phyloP scores from a whole-genome alignment of 1,140 invertebrate species.

The Parapsyche elsis region DNA sequence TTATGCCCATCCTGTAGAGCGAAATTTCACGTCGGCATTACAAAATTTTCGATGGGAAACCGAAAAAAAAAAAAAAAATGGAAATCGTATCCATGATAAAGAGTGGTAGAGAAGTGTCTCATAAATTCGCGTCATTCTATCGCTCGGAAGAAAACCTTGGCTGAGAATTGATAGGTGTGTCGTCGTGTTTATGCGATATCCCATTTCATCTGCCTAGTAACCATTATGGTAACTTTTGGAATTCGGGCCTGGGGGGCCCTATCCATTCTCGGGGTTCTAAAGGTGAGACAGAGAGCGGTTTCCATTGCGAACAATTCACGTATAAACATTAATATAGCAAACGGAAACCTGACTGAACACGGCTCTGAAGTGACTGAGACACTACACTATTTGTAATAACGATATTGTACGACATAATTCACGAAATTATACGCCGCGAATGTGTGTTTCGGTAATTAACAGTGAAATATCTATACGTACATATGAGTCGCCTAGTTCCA shows the following conservation, averaged over 20 bases:
- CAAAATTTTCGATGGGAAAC: neutral
- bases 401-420: too few relatives aligned
- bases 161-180: constrained; percentile 7
- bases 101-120: neutral
- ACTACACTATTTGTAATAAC: too few relatives aligned
- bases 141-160: neutral
- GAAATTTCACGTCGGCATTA: too few relatives aligned
- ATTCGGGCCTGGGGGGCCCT: neutral
- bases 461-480: too few relatives aligned
- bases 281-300: neutral
- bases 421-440: too few relatives aligned
- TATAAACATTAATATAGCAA: constrained; percentile 1
- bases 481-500: too few relatives aligned
- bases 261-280: neutral
- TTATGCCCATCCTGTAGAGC: too few relatives aligned
- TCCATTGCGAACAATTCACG: neutral
- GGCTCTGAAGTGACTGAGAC: too few relatives aligned
- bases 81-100: neutral
- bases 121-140: neutral
- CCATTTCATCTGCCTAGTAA: neutral
- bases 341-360: neutral
- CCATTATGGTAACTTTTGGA: constrained; percentile 19
- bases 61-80: neutral
- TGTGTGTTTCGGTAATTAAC: too few relatives aligned
- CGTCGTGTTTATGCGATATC: constrained; percentile 23